Conservation (phyloP, 2,113 vertebrate genomes). For the Rhinolophus ferrumequinum region DNA sequence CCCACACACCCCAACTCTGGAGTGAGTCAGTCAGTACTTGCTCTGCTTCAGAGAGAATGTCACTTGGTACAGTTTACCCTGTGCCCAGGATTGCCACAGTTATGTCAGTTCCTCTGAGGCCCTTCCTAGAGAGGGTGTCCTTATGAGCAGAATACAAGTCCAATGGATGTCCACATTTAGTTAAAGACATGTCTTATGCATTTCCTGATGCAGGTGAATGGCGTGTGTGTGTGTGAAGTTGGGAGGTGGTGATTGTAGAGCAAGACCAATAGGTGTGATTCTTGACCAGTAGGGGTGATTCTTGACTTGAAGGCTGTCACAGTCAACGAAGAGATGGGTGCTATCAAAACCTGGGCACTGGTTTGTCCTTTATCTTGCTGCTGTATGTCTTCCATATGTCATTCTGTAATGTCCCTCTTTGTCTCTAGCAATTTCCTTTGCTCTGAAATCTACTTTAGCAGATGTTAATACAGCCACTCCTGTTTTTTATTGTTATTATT, state of each 20-base stretch:
- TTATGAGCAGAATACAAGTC: neutral
- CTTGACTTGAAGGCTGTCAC: neutral
- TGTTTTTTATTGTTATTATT: neutral
- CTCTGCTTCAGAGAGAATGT: neutral
- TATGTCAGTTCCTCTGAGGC: neutral
- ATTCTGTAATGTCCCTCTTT: neutral
- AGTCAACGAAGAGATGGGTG: no score
- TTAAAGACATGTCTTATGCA: neutral
- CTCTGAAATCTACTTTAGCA: neutral
- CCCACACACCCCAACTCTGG: neutral
- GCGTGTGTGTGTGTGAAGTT: no score
- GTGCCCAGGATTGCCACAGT: neutral
- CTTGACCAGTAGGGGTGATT: neutral
- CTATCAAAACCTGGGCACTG: neutral
- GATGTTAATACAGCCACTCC: neutral
- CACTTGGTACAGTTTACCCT: fast-evolving
- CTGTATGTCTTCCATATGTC: neutral
- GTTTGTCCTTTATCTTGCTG: neutral
- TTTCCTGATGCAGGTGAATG: no score
- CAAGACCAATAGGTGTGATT: neutral
- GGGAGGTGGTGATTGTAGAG: no score
- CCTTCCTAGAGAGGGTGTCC: neutral
- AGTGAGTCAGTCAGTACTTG: neutral
- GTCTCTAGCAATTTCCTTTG: neutral
- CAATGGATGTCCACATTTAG: neutral